Conservation (phyloP, 2,113 vertebrate genomes). For the Ginglymostoma cirratum region DNA sequence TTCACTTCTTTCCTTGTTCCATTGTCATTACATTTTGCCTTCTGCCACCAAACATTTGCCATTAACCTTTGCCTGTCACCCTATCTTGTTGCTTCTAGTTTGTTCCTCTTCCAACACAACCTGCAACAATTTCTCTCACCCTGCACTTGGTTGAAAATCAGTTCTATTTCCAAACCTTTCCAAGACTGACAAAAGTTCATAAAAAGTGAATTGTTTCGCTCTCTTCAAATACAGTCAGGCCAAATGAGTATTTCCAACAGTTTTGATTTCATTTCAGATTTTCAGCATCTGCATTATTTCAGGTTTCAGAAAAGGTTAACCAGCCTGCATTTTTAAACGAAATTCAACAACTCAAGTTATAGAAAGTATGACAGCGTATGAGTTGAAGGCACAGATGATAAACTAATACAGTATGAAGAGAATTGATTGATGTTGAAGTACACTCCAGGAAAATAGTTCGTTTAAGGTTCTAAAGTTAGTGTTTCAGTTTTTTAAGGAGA, state of each 20-base stretch:
- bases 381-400: neutral
- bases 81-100: neutral
- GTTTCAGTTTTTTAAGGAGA: neutral
- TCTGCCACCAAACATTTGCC: neutral
- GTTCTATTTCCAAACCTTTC: neutral
- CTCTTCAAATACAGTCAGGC: neutral
- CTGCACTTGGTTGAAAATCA: neutral
- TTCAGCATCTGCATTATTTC: neutral
- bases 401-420: neutral
- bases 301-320: neutral
- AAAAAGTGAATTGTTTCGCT: neutral
- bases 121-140: neutral
- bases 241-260: neutral
- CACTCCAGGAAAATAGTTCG: neutral
- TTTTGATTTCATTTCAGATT: neutral
- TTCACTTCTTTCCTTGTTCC: neutral
- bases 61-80: neutral
- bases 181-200: neutral
- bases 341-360: neutral
- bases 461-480: too few relatives aligned
- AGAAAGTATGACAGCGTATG: neutral
- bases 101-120: neutral
- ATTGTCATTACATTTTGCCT: neutral
- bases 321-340: neutral
- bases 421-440: neutral